Evolutionary conservation across 1,140 invertebrate genomes (phyloP).

Genomic region (Phthorimaea operculella): DNA sequence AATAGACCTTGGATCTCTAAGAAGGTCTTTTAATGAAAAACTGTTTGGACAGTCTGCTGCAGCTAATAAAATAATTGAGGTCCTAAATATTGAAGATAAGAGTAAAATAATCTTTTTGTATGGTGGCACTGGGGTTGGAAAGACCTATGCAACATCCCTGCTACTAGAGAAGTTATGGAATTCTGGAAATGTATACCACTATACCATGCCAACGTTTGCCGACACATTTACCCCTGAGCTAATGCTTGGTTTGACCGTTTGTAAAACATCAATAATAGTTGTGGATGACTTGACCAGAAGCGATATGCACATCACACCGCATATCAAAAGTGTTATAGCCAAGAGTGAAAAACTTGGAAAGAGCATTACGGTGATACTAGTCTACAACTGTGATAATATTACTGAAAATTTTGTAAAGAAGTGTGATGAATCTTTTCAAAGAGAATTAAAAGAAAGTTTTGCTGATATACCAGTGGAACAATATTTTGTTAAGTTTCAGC

Average conservation of each 20-base stretch:
- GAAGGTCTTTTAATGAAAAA: slow-evolving; percentile 25
- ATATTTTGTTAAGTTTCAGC: slow-evolving; percentile 42
- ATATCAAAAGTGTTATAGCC: slow-evolving; percentile 27
- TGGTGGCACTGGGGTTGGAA: slow-evolving; percentile 59
- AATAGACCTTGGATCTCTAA: slow-evolving; percentile 28
- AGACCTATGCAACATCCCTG: slow-evolving; percentile 44
- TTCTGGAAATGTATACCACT: slow-evolving; percentile 50
- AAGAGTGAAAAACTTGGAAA: slow-evolving; percentile 39
- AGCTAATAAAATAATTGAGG: slow-evolving; percentile 27
- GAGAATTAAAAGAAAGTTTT: slow-evolving; percentile 27
- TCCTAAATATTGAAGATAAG: slow-evolving; percentile 25
- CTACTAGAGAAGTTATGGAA: slow-evolving; percentile 33
- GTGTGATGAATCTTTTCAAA: slow-evolving; percentile 31
- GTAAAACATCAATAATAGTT: slow-evolving; percentile 39
- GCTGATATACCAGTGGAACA: slow-evolving; percentile 27
- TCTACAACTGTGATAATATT: slow-evolving; percentile 41
- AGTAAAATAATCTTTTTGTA: slow-evolving; percentile 49
- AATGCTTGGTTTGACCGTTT: slow-evolving; percentile 41
- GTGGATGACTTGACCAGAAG: slow-evolving; percentile 43
- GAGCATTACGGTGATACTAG: slow-evolving; percentile 37
- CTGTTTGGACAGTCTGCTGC: slow-evolving; percentile 49
- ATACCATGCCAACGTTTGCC: slow-evolving; percentile 43
- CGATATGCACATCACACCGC: slow-evolving; percentile 27
- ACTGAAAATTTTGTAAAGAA: slow-evolving; percentile 22
- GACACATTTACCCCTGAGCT: slow-evolving; percentile 31